Evolutionary conservation across 2,888 invertebrate species (phyloP).

Genomic region (Parochlus steinenii): DNA sequence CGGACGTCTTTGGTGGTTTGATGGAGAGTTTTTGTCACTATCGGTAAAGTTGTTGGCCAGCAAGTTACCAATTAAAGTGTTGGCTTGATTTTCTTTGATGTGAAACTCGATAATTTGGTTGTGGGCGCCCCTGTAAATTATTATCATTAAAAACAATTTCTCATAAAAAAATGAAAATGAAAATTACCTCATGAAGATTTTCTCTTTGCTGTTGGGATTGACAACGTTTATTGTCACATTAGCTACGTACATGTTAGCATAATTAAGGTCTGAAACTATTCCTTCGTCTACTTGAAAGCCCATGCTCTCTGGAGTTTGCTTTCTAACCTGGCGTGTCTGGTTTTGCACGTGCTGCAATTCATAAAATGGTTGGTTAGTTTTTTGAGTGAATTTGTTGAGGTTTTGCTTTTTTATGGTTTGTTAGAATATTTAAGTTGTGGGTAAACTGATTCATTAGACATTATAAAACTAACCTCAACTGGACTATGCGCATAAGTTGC

Average conservation of each 20-base stretch:
- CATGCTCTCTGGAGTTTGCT: constrained; percentile 7
- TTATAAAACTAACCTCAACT: constrained; percentile 8
- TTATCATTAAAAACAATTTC: constrained; percentile 6
- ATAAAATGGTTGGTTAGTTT: neutral
- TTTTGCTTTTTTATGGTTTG: neutral
- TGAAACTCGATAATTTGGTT: constrained; percentile 37
- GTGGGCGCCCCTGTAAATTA: constrained; percentile 38
- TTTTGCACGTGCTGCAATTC: constrained; percentile 10
- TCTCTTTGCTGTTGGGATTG: constrained; percentile 53
- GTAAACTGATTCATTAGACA: neutral
- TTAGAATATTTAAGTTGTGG: neutral
- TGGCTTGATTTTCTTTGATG: constrained; percentile 58
- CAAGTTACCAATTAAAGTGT: constrained; percentile 55
- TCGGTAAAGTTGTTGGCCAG: constrained; percentile 34
- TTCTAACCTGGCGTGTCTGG: constrained; percentile 7
- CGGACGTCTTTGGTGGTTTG: constrained; percentile 6
- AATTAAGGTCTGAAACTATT: constrained; percentile 10
- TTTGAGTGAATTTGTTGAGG: neutral
- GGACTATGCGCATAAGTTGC: constrained; percentile 36
- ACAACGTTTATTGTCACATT: constrained; percentile 75
- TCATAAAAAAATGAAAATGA: constrained; percentile 13
- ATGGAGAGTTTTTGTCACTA: constrained; percentile 18
- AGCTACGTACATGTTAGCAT: constrained; percentile 33
- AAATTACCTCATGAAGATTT: constrained; percentile 44
- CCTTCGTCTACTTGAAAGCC: constrained; percentile 12